These are phyloP conservation scores for Cristatella mucedo DNA, from an alignment of 2,888 invertebrate species.

Conservation along the genomic window DNA sequence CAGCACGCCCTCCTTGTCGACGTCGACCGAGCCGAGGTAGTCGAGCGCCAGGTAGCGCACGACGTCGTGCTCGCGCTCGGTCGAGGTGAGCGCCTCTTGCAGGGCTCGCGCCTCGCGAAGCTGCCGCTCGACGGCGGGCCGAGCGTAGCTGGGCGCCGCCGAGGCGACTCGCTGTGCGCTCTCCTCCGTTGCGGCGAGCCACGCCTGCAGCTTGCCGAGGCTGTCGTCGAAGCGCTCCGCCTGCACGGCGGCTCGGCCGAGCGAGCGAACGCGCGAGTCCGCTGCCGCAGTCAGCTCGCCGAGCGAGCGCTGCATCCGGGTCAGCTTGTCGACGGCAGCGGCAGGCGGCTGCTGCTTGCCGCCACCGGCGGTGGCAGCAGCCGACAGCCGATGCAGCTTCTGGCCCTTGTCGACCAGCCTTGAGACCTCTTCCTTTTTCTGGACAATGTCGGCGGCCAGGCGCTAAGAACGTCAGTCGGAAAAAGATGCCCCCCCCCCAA, in stretches of 20 bases:
- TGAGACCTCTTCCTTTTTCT: slow-evolving; percentile 22
- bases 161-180: slow-evolving; percentile 61
- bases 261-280: too few species aligned
- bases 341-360: too few species aligned
- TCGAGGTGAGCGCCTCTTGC: slow-evolving; percentile 82
- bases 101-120: slow-evolving; percentile 68
- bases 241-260: too few species aligned
- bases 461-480: too few species aligned
- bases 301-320: too few species aligned
- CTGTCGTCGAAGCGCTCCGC: slow-evolving; percentile 60
- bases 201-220: slow-evolving; percentile 48
- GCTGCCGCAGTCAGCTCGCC: too few species aligned
- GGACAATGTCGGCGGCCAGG: slow-evolving; percentile 18
- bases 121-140: slow-evolving; percentile 60
- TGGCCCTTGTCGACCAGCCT: slow-evolving; percentile 70
- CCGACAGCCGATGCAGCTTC: too few species aligned
- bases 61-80: slow-evolving; percentile 55
- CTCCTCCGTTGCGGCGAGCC: slow-evolving; percentile 72
- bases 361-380: too few species aligned
- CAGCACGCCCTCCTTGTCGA: slow-evolving; percentile 74
- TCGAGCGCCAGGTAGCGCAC: too few species aligned
- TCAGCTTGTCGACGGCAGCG: too few species aligned
- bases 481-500: too few species aligned
- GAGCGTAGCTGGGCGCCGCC: slow-evolving; percentile 58
- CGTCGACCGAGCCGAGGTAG: slow-evolving; percentile 70